A percentile compares a stretch with the other conserved stretches of the same genome.
These are phyloP conservation scores for Calliopum simillimum DNA, from an alignment of 2,888 invertebrate species.

Conservation along the genomic window DNA sequence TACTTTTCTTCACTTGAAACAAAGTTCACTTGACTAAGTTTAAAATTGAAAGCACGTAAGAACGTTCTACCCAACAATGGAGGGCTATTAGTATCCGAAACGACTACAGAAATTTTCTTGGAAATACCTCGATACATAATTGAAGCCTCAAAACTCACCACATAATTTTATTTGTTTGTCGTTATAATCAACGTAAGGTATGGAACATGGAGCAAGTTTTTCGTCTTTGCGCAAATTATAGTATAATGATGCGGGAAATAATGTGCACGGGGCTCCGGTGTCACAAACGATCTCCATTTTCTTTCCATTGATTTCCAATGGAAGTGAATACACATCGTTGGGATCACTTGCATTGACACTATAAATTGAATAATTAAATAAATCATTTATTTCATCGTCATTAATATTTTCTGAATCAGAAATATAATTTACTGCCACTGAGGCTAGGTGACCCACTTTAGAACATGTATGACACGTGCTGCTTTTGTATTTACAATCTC, in stretches of 20 bases:
- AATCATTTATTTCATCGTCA: neutral
- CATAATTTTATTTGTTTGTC: conserved; percentile 15
- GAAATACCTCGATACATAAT: conserved; percentile 3
- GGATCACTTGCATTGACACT: neutral
- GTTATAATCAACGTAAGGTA: conserved; percentile 7
- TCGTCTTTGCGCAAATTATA: neutral
- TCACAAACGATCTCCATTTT: neutral
- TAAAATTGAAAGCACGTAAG: neutral
- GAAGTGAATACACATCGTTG: neutral
- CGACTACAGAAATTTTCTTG: conserved; percentile 11
- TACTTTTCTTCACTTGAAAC: conserved; percentile 1
- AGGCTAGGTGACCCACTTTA: conserved; percentile 11
- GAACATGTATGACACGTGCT: conserved; percentile 16
- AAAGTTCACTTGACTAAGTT: conserved; percentile 1
- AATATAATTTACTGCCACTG: neutral
- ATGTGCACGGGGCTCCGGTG: neutral
- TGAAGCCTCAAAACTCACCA: neutral
- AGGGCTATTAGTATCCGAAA: conserved; percentile 5
- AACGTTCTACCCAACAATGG: neutral
- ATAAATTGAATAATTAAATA: neutral
- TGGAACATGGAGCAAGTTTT: conserved; percentile 3
- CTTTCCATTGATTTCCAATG: neutral
- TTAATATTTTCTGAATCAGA: conserved; percentile 11
- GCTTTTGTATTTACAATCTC: conserved; percentile 1
- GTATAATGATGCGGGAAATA: conserved; percentile 12